A percentile compares a stretch with the other conserved stretches of the same genome.
Conservation (phyloP, 2,888 invertebrate species). For the Thereva nobilitata region DNA sequence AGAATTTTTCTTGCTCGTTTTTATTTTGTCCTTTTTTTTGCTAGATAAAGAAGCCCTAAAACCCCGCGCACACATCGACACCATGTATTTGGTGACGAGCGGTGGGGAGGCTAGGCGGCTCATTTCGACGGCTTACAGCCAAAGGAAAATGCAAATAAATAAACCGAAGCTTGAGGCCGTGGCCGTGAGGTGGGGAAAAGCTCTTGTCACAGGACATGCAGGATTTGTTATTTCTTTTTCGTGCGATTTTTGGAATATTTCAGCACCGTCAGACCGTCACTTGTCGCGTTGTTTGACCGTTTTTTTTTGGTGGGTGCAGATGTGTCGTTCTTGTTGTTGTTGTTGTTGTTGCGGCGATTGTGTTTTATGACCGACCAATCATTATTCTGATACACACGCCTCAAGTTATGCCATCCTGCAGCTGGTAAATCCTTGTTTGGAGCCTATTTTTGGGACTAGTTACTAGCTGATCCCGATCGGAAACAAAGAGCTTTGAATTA, state of each 20-base stretch:
- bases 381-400: not conserved
- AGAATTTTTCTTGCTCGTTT: constrained; percentile 19
- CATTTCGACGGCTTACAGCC: not conserved
- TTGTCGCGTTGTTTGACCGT: constrained; percentile 12
- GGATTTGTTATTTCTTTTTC: constrained; percentile 5
- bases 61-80: not conserved
- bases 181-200: constrained; percentile 8
- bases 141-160: constrained; percentile 1
- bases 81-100: too few relatives aligned
- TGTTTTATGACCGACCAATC: not conserved
- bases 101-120: too few relatives aligned
- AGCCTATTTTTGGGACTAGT: constrained; percentile 8
- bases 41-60: not conserved
- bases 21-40: not conserved
- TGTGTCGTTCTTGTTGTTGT: not conserved
- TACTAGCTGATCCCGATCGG: not conserved
- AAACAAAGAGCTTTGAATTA: constrained; percentile 25
- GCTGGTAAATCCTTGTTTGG: not conserved
- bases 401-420: constrained; percentile 7
- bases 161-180: constrained; percentile 19
- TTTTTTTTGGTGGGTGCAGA: too few relatives aligned
- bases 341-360: constrained; percentile 4
- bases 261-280: constrained; percentile 19
- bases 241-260: not conserved
- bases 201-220: constrained; percentile 8